A percentile compares a stretch with the other conserved stretches of the same genome.
These are phyloP conservation scores for Ditylenchus weischeri DNA, from an alignment of 2,888 invertebrate species.

Conservation along the genomic window DNA sequence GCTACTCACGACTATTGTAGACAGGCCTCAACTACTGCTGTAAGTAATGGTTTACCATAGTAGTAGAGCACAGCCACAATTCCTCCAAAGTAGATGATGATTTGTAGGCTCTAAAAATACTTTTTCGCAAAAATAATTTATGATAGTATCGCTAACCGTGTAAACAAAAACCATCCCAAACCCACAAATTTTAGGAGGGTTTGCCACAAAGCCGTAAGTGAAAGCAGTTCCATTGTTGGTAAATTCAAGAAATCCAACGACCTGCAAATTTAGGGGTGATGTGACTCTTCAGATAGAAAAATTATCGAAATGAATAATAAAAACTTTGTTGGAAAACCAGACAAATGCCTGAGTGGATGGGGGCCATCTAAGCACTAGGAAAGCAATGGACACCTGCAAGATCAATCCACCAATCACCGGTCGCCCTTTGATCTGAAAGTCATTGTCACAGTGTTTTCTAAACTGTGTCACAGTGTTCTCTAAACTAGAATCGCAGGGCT, in stretches of 20 bases:
- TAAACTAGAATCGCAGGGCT: no score
- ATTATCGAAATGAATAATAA: background rate
- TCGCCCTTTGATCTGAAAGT: constrained; percentile 66
- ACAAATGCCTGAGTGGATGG: constrained; percentile 61
- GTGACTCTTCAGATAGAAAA: no score
- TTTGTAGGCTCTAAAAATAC: constrained; percentile 69
- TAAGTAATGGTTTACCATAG: no score
- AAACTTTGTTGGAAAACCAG: constrained; percentile 65
- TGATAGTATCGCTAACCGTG: constrained; percentile 13
- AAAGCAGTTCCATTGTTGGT: constrained; percentile 76
- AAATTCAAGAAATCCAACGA: constrained; percentile 72
- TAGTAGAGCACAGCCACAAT: constrained; percentile 83
- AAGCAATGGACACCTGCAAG: constrained; percentile 78
- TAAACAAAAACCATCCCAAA: constrained; percentile 20
- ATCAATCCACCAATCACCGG: constrained; percentile 77
- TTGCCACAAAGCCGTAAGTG: constrained; percentile 68
- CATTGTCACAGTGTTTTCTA: no score
- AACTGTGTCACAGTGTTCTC: no score
- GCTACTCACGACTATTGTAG: no score
- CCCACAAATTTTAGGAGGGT: constrained; percentile 42
- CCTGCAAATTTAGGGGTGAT: background rate
- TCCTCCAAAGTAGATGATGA: constrained; percentile 90
- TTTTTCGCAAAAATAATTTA: background rate
- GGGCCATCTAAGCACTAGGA: constrained; percentile 70
- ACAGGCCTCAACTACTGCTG: no score